Base-by-base conservation (phyloP, 1,140 invertebrate species). In the Brachionus sp. region DNA sequence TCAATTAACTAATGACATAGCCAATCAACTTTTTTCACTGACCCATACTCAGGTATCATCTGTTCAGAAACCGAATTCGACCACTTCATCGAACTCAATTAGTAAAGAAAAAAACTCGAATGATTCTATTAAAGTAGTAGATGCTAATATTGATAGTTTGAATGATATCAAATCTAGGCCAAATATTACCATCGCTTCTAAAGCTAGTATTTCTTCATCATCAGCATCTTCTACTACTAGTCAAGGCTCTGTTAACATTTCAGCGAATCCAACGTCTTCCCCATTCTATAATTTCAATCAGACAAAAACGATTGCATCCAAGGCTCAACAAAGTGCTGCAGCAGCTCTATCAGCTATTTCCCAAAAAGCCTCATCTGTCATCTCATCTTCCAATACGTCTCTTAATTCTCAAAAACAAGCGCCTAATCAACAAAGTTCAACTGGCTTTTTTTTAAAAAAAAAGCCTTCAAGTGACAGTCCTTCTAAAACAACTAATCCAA, bases 331-430 rank as follows among this genome's bases (percentile, higher is more conserved):
- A 62, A 80, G 77, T 25, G 77, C 77, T 7, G 77, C 77, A 29
- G 77, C 77, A 5, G 77, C 77, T 62, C 3, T 80, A 39, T 62
- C 77, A 0, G 77, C 77, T 35, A 62, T 80, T 80, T 80, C 77
- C n/a, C 77, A 80, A 80, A 80, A 80, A 50, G 77, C 77, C 19
- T 80, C 77, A 25, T 80, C 77, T 5, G 77, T 80, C 2, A 80
- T 80, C 12, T 29, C 70, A 13, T 75, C 70, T 46, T 75, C 70
- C 39, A 46, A 42, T 46, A 75, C 39, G 19, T 75, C 70, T 46
- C 19, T 75, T 19, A 70, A 70, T 70, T 70, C 66, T 39, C 66
- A 39, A 39, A 70, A 70, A 37, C 66, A 70, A 42, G 12, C 33
- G 64, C 33, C n/a, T 39, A 70, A 33, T 37, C 66, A 42, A 23